Evolutionary conservation across 1,140 invertebrate genomes (phyloP), one percentile per base, ranked within the genome.

Genomic region (Homarus americanus): DNA sequence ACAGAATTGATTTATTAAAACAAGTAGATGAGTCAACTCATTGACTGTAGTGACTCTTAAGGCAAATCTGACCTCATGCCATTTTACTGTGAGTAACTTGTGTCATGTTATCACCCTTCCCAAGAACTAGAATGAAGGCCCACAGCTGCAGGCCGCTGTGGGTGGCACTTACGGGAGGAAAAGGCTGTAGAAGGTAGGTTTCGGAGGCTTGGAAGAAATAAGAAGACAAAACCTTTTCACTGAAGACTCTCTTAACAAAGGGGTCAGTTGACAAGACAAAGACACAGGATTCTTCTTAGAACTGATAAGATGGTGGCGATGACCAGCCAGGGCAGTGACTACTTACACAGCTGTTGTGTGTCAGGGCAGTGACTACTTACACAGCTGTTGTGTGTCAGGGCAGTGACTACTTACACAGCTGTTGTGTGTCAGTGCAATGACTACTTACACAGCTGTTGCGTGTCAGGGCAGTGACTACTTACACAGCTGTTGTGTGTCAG

Each of bases 201-300:
- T 82, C 88, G 88, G 88, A 90, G 88, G 88, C 88, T 90, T 90
- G 88, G 88, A 90, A 90, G 80, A 82, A 90, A 90, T 84, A 83
- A 90, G 87, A 90, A 63, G 83, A 88, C 86, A 90, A 83, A 44
- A 83, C 69, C 44, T 90, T 90, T 90, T 90, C 88, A 90, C 88
- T 90, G 88, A 73, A 90, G 80, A 90, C 80, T 90, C 80, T 90
- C 88, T 90, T 76, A 90, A 84, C 58, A 88, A 38, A 82, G n/a
- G 36, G 40, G 36, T 69, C 28, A 72, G 28, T 82, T 34, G 86
- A 75, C 15, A 63, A 49, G 12, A 32, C 63, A 9, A 32, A 69
- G 10, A 32, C 9, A 69, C 63, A 69, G 63, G 63, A 69, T 7
- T 69, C 63, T 32, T 69, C n/a, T 69, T 69, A 32, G 63, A 10